Percentiles rank a stretch among this genome's conserved stretches.
phyloP scores from a whole-genome alignment of 2,797 vertebrate genomes.

The Propithecus perrieri region DNA sequence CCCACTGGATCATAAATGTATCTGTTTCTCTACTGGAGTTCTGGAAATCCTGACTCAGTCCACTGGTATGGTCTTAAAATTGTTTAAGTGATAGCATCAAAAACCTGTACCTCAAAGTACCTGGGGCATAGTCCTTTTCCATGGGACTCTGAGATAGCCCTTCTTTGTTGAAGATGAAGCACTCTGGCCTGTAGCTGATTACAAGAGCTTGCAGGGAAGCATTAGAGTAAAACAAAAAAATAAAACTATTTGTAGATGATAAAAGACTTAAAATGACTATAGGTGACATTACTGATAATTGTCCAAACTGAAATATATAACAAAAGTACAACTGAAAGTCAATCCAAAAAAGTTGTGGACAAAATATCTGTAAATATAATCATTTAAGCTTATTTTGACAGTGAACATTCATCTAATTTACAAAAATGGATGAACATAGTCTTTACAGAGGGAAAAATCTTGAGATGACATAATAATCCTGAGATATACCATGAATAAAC shows the following conservation, averaged over 20 bases:
- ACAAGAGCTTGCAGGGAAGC: background rate
- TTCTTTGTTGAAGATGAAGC: background rate
- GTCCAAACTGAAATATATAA: background rate
- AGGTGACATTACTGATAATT: background rate
- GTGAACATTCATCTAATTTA: background rate
- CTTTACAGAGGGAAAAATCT: background rate
- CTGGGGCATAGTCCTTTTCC: background rate
- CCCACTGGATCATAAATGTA: background rate
- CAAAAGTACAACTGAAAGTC: background rate
- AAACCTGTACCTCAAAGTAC: background rate
- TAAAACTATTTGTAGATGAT: background rate
- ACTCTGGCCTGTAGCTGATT: background rate
- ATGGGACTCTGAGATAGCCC: background rate
- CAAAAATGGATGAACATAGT: background rate
- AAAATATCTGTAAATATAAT: background rate
- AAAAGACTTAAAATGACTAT: background rate
- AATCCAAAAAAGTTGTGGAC: background rate
- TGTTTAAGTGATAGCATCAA: background rate
- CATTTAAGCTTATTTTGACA: background rate
- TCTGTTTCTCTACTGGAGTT: background rate
- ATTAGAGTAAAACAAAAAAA: background rate
- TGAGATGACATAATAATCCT: background rate
- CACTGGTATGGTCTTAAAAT: background rate
- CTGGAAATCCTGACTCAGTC: background rate
- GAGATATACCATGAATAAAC: background rate